Base-by-base conservation (phyloP, 2,888 invertebrate species). In the Sminthurinus aureus region DNA sequence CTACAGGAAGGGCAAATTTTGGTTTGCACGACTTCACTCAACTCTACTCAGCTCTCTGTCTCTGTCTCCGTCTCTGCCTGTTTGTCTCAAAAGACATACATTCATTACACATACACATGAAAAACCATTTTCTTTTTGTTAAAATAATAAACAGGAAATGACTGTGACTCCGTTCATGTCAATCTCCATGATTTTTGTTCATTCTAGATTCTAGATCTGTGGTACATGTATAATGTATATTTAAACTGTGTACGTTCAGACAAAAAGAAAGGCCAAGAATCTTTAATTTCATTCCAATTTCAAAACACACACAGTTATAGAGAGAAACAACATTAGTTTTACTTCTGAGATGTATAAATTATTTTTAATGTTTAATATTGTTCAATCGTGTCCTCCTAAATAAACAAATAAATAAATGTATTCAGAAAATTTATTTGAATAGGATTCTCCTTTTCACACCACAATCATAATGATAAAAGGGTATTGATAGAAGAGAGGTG, bases 91-190 rank as follows among this genome's bases (percentile, higher is more conserved):
- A 67, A 67, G 22, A 67, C 8, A 67, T 1, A n/a, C 11, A 22
- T 67, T 2, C 9, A 64, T 15, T 38, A n/a, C 3, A 69, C 13
- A 69, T 15, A 20, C 69, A 69, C 71, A 71, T 22, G 71, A 71
- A n/a, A 51, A 18, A 76, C 58, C 76, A n/a, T 38, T 24, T 75
- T 24, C 52, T 51, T 76, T 76, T 52, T 24, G 58, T 76, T 58
- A 11, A 75, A 75, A 75, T 75, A 24, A 67, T 26, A 50, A 79
- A 38, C 50, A 51, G 69, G 69, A 69, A 69, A 69, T 69, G 67
- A 78, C 66, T 78, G 66, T 69, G 67, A 77, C 77, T 77, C 77
- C 58, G 77, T 77, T 76, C 58, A 51, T 75, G 75, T 67, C 67
- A 67, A 67, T 67, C 67, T 22, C 38, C 38, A 38, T 38, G 38